Base-by-base conservation (phyloP, 2,888 invertebrate species). In the Auanema sp. region DNA sequence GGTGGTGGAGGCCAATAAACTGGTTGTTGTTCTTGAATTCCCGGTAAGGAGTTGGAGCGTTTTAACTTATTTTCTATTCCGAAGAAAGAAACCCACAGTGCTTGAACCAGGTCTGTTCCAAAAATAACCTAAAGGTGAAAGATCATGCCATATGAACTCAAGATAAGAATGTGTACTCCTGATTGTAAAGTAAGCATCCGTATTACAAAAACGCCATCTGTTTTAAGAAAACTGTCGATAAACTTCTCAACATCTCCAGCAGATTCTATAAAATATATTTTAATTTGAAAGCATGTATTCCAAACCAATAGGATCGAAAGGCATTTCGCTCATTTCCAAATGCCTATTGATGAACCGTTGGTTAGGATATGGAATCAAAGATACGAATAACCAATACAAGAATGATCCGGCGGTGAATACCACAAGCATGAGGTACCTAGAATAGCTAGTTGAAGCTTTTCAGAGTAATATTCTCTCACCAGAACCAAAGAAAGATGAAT, bases 401-500 rank as follows among this genome's bases (percentile, higher is more conserved):
- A 84, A 79, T 0, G 77, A 77, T 40, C 80, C 79, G 47, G 71
- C 54, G 0, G 82, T 81, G 67, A 82, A 76, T 5, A 74, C 40
- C 10, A 80, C 65, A 25, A 82, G 66, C 18, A 69, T 68, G 23
- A 77, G 54, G 60, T 78, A 81, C 77, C 77, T 76, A 55, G 3
- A 33, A 5, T 3, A 3, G 33, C 8, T 8, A 21, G 21, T 21
- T n/a, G 3, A 43, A 33, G 14, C 5, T n/a, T 25, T 21, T 12
- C 25, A 25, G 24, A 51, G n/a, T 25, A 52, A 4, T n/a, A 14
- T 21, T 16, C 53, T 49, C 72, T 54, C 11, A 78, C 83, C 83
- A 83, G 65, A 83, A 82, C 83, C 83, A 83, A 1, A 83, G 71
- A 44, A 83, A 64, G 16, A 83, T 75, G 66, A 83, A 83, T 41